Conservation (phyloP, 2,888 invertebrate species). For the Ptychoptera contaminata region DNA sequence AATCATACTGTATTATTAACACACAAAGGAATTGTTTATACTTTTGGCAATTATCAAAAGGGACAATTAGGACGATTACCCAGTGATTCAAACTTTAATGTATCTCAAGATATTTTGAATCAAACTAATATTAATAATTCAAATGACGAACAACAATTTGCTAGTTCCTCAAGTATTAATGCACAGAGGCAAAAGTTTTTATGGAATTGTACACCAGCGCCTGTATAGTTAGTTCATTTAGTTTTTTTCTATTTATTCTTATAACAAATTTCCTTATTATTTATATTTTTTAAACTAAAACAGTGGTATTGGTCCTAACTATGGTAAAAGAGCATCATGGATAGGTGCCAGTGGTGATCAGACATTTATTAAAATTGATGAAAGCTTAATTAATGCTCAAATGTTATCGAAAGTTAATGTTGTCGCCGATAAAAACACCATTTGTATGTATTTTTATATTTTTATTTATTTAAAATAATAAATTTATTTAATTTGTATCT, state of each 20-base stretch:
- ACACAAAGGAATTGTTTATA: conserved; percentile 78
- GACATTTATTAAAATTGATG: conserved; percentile 84
- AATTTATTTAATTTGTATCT: conserved; percentile 8
- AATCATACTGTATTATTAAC: conserved; percentile 86
- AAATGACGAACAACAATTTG: too few relatives aligned
- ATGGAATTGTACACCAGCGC: conserved; percentile 30
- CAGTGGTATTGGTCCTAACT: conserved; percentile 56
- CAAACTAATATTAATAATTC: too few relatives aligned
- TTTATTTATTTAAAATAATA: not conserved
- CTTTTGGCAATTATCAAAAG: conserved; percentile 78
- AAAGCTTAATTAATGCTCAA: conserved; percentile 80
- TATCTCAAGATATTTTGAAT: not conserved
- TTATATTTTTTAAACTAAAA: conserved; percentile 2
- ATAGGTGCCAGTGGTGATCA: conserved; percentile 92
- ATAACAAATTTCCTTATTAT: not conserved
- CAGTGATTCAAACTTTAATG: conserved; percentile 18
- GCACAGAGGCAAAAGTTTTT: conserved; percentile 28
- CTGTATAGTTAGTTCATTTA: conserved; percentile 25
- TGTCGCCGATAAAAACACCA: conserved; percentile 70
- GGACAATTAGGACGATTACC: conserved; percentile 45
- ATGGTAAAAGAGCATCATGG: conserved; percentile 83
- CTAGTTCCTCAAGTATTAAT: conserved; percentile 12
- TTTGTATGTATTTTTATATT: conserved; percentile 41
- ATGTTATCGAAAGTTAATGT: conserved; percentile 77
- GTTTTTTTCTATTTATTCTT: not conserved